A percentile compares a stretch with the other conserved stretches of the same genome.
phyloP scores from a whole-genome alignment of 2,888 invertebrate genomes.

The Troides aeacus region DNA sequence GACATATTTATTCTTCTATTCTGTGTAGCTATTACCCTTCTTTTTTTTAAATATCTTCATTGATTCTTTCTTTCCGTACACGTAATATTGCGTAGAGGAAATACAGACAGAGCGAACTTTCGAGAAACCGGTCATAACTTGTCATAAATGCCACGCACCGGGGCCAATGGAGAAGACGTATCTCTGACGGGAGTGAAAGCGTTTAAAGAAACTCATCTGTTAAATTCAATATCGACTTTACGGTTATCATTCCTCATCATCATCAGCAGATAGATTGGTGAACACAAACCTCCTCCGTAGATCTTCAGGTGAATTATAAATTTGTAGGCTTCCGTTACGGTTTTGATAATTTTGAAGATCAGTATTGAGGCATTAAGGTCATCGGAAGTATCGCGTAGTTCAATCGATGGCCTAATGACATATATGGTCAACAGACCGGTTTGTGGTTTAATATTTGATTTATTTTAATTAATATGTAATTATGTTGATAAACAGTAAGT shows the following conservation, averaged over 20 bases:
- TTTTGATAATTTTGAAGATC: too few relatives aligned
- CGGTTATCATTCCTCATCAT: background rate
- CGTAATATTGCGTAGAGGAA: constrained; percentile 10
- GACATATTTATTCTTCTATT: too few relatives aligned
- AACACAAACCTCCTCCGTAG: too few relatives aligned
- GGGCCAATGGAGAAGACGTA: constrained; percentile 16
- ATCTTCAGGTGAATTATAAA: too few relatives aligned
- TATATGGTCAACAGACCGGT: background rate
- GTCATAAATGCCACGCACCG: constrained; percentile 24
- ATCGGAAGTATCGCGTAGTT: background rate
- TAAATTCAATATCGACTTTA: constrained; percentile 10
- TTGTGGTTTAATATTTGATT: too few relatives aligned
- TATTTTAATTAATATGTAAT: background rate
- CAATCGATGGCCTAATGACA: background rate
- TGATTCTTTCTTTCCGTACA: too few relatives aligned
- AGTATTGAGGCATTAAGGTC: background rate
- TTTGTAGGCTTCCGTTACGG: too few relatives aligned
- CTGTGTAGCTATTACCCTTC: too few relatives aligned
- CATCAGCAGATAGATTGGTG: too few relatives aligned
- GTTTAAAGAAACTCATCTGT: constrained; percentile 5
- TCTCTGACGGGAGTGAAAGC: constrained; percentile 24
- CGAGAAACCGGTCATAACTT: constrained; percentile 27
- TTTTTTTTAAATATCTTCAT: too few relatives aligned
- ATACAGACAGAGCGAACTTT: constrained; percentile 24
- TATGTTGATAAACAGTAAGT: background rate